A percentile compares a stretch with the other conserved stretches of the same genome.
These are phyloP conservation scores for Colinus virginianus DNA, from an alignment of 2,113 vertebrate genomes.

Conservation along the genomic window DNA sequence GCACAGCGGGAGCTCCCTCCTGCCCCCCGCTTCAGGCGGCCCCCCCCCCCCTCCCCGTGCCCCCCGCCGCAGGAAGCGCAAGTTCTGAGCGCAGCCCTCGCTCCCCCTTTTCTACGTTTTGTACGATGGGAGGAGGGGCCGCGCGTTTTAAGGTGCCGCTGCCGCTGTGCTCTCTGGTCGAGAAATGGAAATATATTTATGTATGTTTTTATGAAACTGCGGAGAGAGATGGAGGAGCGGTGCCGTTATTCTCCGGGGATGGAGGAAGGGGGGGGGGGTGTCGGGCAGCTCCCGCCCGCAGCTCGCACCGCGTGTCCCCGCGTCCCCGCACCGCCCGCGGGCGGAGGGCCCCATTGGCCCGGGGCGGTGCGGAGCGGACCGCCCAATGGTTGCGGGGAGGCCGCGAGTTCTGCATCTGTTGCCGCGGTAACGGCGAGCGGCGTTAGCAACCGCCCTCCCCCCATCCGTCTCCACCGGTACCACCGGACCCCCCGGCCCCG, in stretches of 20 bases:
- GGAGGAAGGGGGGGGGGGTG: neutral
- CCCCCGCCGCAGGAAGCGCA: slow-evolving; percentile 72
- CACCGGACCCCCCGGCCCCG: too few species aligned
- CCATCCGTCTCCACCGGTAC: neutral
- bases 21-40: slow-evolving; percentile 64
- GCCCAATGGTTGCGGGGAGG: too few species aligned
- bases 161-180: slow-evolving; percentile 65
- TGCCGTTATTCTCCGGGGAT: slow-evolving; percentile 27
- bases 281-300: neutral
- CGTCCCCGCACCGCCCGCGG: too few species aligned
- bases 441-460: neutral
- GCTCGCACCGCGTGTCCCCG: too few species aligned
- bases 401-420: neutral
- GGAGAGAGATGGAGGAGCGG: slow-evolving; percentile 33
- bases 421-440: neutral
- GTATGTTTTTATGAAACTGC: slow-evolving; percentile 81
- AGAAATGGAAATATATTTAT: slow-evolving; percentile 84
- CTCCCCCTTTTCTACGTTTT: slow-evolving; percentile 72
- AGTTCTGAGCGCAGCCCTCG: slow-evolving; percentile 58
- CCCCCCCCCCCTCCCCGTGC: slow-evolving; percentile 69
- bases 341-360: neutral
- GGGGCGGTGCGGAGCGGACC: too few species aligned
- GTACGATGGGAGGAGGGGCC: slow-evolving; percentile 59
- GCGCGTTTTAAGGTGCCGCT: slow-evolving; percentile 74
- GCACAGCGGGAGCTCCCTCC: neutral